Evolutionary conservation across 2,797 vertebrate species (phyloP), one percentile per base, ranked within the genome.

Genomic region (Artibeus lituratus): DNA sequence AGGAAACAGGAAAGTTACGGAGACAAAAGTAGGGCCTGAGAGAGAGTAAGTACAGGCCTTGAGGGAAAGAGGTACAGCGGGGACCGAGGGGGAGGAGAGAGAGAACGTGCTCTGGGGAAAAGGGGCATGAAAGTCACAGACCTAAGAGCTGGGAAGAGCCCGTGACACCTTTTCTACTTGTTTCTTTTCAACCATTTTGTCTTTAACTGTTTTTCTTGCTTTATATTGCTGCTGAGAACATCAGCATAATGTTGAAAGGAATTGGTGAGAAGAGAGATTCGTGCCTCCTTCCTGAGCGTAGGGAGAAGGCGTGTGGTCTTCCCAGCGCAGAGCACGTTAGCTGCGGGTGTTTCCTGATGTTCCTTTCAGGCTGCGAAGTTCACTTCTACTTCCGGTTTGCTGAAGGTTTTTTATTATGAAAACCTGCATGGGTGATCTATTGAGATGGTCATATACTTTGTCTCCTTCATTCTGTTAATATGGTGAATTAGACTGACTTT

Each of bases 171-270:
- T 73, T 44, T 44, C 24, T 29, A 73, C 15, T 44, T 87, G 29
- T 57, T 42, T 73, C 37, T 87, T 74, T 57, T 57, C n/a, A 76
- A 29, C 15, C 14, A 39, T 35, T 87, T 87, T 37, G 39, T 21
- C 39, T 74, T 74, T 35, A 14, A 35, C 74, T 57, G n/a, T 86
- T 85, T 70, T 86, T 87, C 14, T 87, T 44, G 19, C 37, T 55
- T 72, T 55, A 42, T 86, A 72, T n/a, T 42, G 18, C 49, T 86
- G 26, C 37, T 8, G 7, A 42, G 39, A 72, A n/a, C 24, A 72
- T n/a, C 84, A 72, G 26, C 39, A n/a, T 62, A 62, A 15, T 76
- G 9, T 76, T 76, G 70, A 29, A 47, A 74, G 59, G 6, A 74
- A 59, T 59, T 59, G 21, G 10, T 59, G 14, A 87, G 70, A 74